Conservation (phyloP, 2,113 vertebrate genomes). For the Prolemur simus region DNA sequence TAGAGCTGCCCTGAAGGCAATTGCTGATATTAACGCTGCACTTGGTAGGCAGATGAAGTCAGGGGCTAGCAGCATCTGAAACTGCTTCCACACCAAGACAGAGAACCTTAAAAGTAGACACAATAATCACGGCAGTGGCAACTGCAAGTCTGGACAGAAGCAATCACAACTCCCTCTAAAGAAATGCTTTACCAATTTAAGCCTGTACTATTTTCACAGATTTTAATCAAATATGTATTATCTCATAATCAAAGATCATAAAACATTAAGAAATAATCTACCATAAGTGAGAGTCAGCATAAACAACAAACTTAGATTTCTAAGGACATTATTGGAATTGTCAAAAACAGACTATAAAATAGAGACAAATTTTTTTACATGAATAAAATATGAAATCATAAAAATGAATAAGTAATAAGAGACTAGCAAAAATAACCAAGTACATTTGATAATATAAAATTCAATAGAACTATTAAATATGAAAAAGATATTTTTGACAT, state of each 20-base stretch:
- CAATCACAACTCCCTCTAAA: not conserved
- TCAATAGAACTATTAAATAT: not conserved
- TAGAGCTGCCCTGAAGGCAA: not conserved
- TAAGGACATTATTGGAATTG: not conserved
- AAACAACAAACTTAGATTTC: not conserved
- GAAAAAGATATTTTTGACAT: not conserved
- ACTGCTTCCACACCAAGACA: not conserved
- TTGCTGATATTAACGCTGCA: not conserved
- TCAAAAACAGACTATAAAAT: constrained; percentile 13
- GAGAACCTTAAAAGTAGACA: not conserved
- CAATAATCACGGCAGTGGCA: not conserved
- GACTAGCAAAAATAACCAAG: not conserved
- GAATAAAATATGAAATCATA: not conserved
- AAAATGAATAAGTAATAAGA: not conserved
- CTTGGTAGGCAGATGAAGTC: not conserved
- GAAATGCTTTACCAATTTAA: not conserved
- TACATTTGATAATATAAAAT: not conserved
- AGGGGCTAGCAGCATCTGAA: not conserved
- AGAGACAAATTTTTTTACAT: not conserved
- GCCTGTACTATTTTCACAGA: not conserved
- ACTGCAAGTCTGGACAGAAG: not conserved
- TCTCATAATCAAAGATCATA: not conserved
- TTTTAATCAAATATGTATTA: not conserved
- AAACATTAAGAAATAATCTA: constrained; percentile 21
- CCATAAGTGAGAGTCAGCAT: not conserved